Percentiles rank a stretch among this genome's conserved stretches.
Conservation (phyloP, 1,140 invertebrate species). For the Trichonephila clavata region DNA sequence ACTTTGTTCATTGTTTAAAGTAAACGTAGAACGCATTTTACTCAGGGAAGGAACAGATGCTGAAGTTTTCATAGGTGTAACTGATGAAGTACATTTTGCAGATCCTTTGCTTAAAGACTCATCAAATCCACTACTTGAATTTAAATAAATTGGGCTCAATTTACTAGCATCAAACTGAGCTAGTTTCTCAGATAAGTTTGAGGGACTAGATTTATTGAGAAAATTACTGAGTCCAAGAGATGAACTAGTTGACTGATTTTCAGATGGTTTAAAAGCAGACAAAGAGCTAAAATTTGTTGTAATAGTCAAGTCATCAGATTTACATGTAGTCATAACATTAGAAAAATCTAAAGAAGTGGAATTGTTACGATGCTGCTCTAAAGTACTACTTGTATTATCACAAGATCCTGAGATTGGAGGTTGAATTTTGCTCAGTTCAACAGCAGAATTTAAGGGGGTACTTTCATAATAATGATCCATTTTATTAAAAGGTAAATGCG, state of each 20-base stretch:
- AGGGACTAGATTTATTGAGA: conserved; percentile 35
- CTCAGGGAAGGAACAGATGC: neutral
- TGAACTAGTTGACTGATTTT: neutral
- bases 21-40: conserved; percentile 23
- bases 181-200: conserved; percentile 31
- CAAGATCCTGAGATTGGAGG: neutral
- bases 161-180: conserved; percentile 40
- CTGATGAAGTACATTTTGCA: neutral
- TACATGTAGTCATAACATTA: neutral
- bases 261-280: neutral
- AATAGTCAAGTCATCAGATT: neutral
- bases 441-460: conserved; percentile 52
- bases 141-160: conserved; percentile 51
- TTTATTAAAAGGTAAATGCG: conserved; percentile 64
- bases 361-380: conserved; percentile 39
- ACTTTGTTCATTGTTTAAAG: conserved; percentile 36
- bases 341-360: conserved; percentile 43
- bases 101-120: conserved; percentile 3
- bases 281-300: neutral
- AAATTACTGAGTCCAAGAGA: conserved; percentile 9
- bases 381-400: neutral
- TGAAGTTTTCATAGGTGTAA: conserved; percentile 30
- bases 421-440: neutral
- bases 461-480: conserved; percentile 64
- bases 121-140: conserved; percentile 20